Evolutionary conservation across 1,140 invertebrate species (phyloP), one percentile per base, ranked within the genome.

Genomic region (Drosophila athabasca): DNA sequence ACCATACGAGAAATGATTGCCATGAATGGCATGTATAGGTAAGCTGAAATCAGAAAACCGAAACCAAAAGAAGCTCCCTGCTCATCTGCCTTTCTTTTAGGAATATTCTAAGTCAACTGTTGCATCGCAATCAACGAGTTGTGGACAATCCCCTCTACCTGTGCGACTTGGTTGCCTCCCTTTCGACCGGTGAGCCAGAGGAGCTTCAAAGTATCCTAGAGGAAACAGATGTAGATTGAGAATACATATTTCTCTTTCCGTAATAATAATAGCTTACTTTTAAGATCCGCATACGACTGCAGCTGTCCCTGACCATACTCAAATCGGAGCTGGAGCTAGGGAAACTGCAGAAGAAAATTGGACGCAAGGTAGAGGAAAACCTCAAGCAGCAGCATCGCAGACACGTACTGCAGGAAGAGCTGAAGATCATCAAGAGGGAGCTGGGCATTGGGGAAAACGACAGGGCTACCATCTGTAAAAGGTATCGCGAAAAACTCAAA

Each of bases 141-240:
- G 96, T 99, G 22, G 99, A 99, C 92, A 99, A 99, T 94, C 99
- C 99, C n/a, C 96, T 99, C 22, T 99, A 99, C 92, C 93, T 99
- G 9, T 98, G 97, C 82, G 99, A 99, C 93, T 93, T 99, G 31
- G 98, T 98, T 43, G 98, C 98, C 8, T 97, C 98, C 3, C 93
- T 99, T 35, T 99, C 98, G 29, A 97, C 96, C 45, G 97, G 97
- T 9, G 97, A 99, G 85, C 95, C 98, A 11, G 92, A 94, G 15
- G 99, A 99, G 91, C 93, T 99, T 13, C 99, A 99, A 90, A 94
- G 96, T 92, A 96, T 99, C 45, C 93, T 99, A 39, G 98, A 99
- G 92, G 98, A 99, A 94, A 96, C 95, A 89, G 96, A 99, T 94
- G 98, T 91, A 74, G n/a, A 24, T 5, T 24, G 2, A 22, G 24